A percentile compares a stretch with the other conserved stretches of the same genome.
Conservation (phyloP, 2,797 vertebrate species). For the Eulemur rubriventer region DNA sequence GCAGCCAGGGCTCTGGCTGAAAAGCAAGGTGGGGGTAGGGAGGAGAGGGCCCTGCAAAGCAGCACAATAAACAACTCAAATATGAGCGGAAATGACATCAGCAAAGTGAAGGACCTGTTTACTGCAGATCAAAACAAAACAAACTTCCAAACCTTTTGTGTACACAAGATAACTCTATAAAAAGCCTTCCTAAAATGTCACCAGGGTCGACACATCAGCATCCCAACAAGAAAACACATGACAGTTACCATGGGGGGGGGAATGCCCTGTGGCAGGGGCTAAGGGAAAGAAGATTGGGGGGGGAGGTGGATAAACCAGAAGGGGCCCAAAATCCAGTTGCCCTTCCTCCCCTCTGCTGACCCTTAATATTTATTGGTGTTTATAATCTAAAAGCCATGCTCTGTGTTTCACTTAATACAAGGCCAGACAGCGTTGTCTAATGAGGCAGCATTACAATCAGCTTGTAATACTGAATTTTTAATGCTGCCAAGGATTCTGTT, state of each 20-base stretch:
- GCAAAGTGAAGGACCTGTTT: slow-evolving; percentile 79
- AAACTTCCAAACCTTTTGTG: slow-evolving; percentile 79
- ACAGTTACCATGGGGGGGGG: slow-evolving; percentile 50
- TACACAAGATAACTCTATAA: slow-evolving; percentile 77
- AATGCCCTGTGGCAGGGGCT: no score
- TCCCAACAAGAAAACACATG: slow-evolving; percentile 55
- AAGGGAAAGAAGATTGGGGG: not conserved
- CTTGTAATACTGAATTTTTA: slow-evolving; percentile 89
- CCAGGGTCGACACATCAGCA: slow-evolving; percentile 55
- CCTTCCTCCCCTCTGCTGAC: slow-evolving; percentile 46
- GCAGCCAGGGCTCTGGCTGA: slow-evolving; percentile 43
- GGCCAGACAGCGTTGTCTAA: slow-evolving; percentile 86
- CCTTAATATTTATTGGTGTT: slow-evolving; percentile 78
- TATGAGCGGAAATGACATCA: slow-evolving; percentile 82
- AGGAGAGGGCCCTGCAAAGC: slow-evolving; percentile 54
- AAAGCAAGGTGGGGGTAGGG: slow-evolving; percentile 62
- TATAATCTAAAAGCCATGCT: slow-evolving; percentile 81
- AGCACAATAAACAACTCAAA: slow-evolving; percentile 79
- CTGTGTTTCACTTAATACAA: slow-evolving; percentile 80
- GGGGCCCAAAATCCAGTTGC: slow-evolving; percentile 63
- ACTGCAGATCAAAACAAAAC: slow-evolving; percentile 80
- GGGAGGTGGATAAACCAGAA: slow-evolving; percentile 16
- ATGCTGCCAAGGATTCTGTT: slow-evolving; percentile 87
- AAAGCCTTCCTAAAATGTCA: slow-evolving; percentile 75
- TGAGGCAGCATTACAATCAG: slow-evolving; percentile 89